These are phyloP conservation scores for Athene noctua DNA, from an alignment of 2,113 vertebrate genomes.

Conservation along the genomic window DNA sequence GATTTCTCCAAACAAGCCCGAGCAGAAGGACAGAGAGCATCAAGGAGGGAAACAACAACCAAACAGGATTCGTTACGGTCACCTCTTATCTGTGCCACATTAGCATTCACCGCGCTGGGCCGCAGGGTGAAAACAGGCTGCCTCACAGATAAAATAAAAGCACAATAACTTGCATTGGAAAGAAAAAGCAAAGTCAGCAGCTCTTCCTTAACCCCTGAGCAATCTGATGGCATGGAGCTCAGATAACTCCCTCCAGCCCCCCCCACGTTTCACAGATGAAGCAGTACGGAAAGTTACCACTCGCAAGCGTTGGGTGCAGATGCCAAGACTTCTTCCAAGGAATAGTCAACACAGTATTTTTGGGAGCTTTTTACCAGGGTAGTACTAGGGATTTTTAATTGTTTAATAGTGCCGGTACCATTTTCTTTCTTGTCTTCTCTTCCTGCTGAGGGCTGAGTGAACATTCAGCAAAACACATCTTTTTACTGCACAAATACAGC, in stretches of 20 bases:
- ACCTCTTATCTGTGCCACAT: neutral
- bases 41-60: neutral
- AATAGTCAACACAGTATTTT: neutral
- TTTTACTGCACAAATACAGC: neutral
- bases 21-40: neutral
- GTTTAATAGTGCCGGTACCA: rapidly evolving
- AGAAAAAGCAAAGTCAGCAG: neutral
- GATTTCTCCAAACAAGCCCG: neutral
- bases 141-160: neutral
- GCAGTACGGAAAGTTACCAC: rapidly evolving
- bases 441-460: neutral
- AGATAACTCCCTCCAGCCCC: neutral
- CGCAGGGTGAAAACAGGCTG: neutral
- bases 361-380: neutral
- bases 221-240: rapidly evolving
- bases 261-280: rapidly evolving
- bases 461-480: neutral
- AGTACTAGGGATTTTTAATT: neutral
- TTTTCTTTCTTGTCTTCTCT: neutral
- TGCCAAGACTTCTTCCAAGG: neutral
- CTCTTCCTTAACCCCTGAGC: neutral
- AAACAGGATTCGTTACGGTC: neutral
- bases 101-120: neutral
- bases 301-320: neutral
- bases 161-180: neutral